Evolutionary conservation across 2,888 invertebrate species (phyloP).

Genomic region (Philereme vetulata): DNA sequence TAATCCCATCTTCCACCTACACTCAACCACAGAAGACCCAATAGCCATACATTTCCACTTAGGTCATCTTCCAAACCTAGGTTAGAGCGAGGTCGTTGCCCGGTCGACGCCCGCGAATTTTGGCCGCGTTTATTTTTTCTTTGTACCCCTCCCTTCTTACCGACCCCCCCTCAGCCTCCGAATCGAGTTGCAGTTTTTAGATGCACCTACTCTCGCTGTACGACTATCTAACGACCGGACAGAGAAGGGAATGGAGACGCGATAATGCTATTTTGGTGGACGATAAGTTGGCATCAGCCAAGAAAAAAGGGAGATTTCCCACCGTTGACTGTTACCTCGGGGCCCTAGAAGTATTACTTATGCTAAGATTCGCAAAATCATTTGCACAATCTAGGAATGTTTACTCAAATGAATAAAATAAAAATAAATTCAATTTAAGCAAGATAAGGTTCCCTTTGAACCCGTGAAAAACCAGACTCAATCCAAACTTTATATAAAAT

Average conservation of each 20-base stretch:
- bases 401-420: too few species aligned
- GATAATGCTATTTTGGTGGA: background rate
- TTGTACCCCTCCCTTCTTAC: constrained; percentile 43
- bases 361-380: too few species aligned
- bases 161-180: constrained; percentile 55
- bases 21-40: background rate
- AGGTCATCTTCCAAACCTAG: constrained; percentile 50
- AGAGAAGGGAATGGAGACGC: constrained; percentile 48
- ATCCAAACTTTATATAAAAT: too few species aligned
- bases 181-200: constrained; percentile 83
- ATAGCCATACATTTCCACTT: constrained; percentile 21
- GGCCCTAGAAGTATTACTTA: too few species aligned
- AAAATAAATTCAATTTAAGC: too few species aligned
- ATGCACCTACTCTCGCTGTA: constrained; percentile 80
- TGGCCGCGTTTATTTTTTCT: constrained; percentile 64
- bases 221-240: constrained; percentile 78
- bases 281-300: background rate
- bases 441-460: too few species aligned
- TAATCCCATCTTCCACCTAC: constrained; percentile 7
- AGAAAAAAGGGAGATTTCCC: too few species aligned
- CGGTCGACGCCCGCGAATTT: constrained; percentile 79
- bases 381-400: too few species aligned
- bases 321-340: too few species aligned
- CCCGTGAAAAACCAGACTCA: too few species aligned
- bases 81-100: constrained; percentile 63